phyloP scores from a whole-genome alignment of 2,113 vertebrate species.

The Hydropotes inermis region DNA sequence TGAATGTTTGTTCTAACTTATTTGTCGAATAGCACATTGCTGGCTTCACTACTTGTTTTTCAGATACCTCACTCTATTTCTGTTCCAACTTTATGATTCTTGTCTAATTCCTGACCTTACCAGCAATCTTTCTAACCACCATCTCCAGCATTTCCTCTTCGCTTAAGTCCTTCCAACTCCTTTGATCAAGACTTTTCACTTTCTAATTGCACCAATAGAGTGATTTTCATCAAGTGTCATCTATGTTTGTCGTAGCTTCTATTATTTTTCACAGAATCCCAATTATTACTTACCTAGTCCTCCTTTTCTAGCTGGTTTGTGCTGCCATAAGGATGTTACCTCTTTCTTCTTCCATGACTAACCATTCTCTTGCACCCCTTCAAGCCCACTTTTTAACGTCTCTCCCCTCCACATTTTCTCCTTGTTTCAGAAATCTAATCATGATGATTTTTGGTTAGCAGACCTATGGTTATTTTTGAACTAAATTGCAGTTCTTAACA shows the following conservation, averaged over 20 bases:
- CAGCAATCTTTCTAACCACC: background rate
- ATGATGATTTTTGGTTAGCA: background rate
- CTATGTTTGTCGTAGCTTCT: background rate
- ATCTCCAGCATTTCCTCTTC: background rate
- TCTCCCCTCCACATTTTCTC: background rate
- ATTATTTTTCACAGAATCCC: background rate
- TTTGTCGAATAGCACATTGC: background rate
- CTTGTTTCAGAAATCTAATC: background rate
- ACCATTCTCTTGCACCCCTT: background rate
- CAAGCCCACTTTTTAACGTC: background rate
- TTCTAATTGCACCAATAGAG: background rate
- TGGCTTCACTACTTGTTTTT: background rate
- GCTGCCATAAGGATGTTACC: background rate
- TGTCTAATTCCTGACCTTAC: background rate
- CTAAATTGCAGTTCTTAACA: background rate
- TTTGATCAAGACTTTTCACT: background rate
- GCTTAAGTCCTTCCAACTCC: background rate
- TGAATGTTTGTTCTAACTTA: background rate
- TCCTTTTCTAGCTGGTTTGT: background rate
- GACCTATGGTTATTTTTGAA: background rate
- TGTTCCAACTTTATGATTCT: background rate
- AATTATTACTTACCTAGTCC: background rate
- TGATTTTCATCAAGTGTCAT: background rate
- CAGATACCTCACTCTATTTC: background rate
- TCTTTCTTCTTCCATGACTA: background rate